Base-by-base conservation (phyloP, 2,113 vertebrate genomes). In the Phaethornis superciliosus region DNA sequence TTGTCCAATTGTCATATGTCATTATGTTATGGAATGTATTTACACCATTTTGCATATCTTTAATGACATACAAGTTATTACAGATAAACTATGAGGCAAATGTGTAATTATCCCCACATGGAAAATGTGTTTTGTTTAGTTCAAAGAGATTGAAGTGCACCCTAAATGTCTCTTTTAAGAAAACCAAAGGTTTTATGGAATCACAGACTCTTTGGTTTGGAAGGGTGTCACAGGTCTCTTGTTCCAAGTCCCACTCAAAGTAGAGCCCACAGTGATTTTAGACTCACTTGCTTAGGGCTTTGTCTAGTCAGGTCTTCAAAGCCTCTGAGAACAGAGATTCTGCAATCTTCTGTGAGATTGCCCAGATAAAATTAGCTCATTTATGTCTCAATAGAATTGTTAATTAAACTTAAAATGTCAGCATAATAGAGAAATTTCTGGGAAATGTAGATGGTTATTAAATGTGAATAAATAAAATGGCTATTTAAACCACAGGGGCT, bases 41-140 rank as follows among this genome's bases (percentile, higher is more conserved):
- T 85, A 88, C 76, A 92, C 9, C 16, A 49, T 88, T 90, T 92
- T 82, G n/a, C 40, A n/a, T 74, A 69, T 44, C 59, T 94, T 65
- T 49, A 70, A 32, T 37, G 40, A 64, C 55, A 83, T 77, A 83
- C 26, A 82, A 85, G 23, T 71, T 76, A 27, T 28, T 75, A 30
- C 12, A 71, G 76, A 44, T 65, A 44, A 59, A 30, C 52, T 81
- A 8, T 49, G 49, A 85, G 78, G 35, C 58, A 52, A 47, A 79
- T n/a, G 12, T 68, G 23, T 64, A 12, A 26, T 40, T 76, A 69
- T 62, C 11, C 9, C 12, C 7, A 46, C 6, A 35, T 26, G 21
- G 63, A 92, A 72, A 72, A 54, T 16, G 7, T 35, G 24, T 52
- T 90, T 75, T 83, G 12, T 59, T 13, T 54, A 30, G 52, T 23